phyloP scores from a whole-genome alignment of 2,113 vertebrate species.

The Oreochromis niloticus region DNA sequence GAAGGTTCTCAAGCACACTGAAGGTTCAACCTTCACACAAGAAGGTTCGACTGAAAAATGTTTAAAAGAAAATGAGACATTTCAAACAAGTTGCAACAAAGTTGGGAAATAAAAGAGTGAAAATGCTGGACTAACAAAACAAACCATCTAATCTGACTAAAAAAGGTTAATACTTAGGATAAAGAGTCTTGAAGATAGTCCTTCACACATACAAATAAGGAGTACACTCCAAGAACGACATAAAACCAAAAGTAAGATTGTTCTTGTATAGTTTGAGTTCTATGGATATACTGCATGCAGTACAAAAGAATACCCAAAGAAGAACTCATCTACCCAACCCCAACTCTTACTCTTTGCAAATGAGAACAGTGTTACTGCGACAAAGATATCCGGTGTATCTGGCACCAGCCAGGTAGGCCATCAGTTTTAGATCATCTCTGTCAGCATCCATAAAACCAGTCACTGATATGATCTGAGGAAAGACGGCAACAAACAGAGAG shows the following conservation, averaged over 20 bases:
- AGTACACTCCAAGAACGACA: neutral
- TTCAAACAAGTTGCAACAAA: neutral
- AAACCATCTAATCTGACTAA: neutral
- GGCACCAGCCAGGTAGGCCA: constrained; percentile 91
- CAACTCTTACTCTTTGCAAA: constrained; percentile 85
- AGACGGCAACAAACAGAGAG: neutral
- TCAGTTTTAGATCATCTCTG: constrained; percentile 93
- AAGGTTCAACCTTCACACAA: neutral
- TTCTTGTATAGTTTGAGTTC: neutral
- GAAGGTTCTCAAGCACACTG: accelerated
- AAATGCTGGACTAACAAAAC: neutral
- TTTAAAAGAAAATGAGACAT: neutral
- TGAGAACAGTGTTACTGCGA: constrained; percentile 93
- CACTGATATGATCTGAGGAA: constrained; percentile 87
- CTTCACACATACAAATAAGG: neutral
- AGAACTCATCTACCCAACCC: neutral
- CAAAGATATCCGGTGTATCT: constrained; percentile 94
- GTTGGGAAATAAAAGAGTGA: neutral
- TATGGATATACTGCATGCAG: accelerated
- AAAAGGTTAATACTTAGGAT: neutral
- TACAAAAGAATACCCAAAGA: neutral
- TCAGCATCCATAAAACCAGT: constrained; percentile 94
- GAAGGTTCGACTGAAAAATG: neutral
- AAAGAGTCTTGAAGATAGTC: neutral
- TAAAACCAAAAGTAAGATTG: neutral